Evolutionary conservation across 1,140 invertebrate genomes (phyloP).

Genomic region (Scaptodrosophila lebanonensis): DNA sequence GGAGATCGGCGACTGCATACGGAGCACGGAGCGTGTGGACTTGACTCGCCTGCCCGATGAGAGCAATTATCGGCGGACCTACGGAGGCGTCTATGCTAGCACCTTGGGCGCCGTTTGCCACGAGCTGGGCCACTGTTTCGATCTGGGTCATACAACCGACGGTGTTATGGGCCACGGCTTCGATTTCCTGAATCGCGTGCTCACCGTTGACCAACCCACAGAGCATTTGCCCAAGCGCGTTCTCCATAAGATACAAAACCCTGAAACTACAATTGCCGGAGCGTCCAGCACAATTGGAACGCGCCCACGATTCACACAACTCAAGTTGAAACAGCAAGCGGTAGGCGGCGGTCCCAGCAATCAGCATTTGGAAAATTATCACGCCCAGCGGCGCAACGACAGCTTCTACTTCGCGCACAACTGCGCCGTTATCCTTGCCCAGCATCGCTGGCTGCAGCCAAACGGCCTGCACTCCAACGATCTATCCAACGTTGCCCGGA

Average conservation of each 20-base stretch:
- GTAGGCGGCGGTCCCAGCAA: constrained; percentile 15
- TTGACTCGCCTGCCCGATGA: constrained; percentile 88
- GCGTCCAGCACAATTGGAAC: constrained; percentile 15
- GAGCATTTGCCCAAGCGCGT: constrained; percentile 78
- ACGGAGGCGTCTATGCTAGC: constrained; percentile 93
- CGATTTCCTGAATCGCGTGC: constrained; percentile 89
- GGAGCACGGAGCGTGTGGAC: constrained; percentile 81
- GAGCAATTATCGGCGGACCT: constrained; percentile 90
- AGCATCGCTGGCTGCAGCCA: constrained; percentile 61
- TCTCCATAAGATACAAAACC: constrained; percentile 77
- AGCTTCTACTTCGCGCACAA: constrained; percentile 68
- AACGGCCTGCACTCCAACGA: neutral
- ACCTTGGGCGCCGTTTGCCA: constrained; percentile 95
- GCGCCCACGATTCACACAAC: constrained; percentile 78
- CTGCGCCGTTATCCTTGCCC: constrained; percentile 63
- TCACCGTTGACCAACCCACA: constrained; percentile 80
- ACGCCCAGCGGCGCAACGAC: constrained; percentile 63
- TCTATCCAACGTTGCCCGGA: neutral
- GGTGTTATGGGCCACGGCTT: constrained; percentile 97
- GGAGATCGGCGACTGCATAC: constrained; percentile 82
- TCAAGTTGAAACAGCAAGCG: constrained; percentile 56
- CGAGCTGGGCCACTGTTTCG: constrained; percentile 96
- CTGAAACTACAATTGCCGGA: constrained; percentile 37
- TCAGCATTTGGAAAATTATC: constrained; percentile 78
- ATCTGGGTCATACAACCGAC: constrained; percentile 91